phyloP scores from a whole-genome alignment of 2,888 invertebrate species.

The Petrolisthes manimaculis region DNA sequence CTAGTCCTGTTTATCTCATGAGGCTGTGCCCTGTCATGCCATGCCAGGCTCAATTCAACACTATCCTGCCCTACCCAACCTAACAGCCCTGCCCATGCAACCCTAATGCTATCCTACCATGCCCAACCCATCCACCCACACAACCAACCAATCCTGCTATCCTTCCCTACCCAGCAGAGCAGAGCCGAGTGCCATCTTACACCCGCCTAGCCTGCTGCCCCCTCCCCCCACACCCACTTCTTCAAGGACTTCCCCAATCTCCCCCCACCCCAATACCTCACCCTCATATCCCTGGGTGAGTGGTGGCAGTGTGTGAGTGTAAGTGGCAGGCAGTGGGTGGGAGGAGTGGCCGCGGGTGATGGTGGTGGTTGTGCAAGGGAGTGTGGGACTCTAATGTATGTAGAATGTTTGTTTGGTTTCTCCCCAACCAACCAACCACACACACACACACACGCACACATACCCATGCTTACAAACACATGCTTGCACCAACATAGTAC shows the following conservation, averaged over 20 bases:
- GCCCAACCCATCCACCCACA: neutral
- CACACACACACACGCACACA: too few relatives aligned
- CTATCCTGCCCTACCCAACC: neutral
- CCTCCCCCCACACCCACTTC: neutral
- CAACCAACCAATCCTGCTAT: neutral
- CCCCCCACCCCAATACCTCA: neutral
- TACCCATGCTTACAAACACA: too few relatives aligned
- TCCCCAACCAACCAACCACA: too few relatives aligned
- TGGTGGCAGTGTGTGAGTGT: slow-evolving; percentile 8
- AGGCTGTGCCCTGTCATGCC: neutral
- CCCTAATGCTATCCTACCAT: neutral
- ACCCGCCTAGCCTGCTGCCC: neutral
- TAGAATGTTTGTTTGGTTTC: neutral
- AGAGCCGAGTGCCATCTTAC: neutral
- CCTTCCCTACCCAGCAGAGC: neutral
- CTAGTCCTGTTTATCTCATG: too few relatives aligned
- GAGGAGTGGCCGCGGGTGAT: neutral
- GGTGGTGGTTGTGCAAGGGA: slow-evolving; percentile 7
- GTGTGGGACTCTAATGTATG: neutral
- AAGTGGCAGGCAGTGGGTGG: neutral
- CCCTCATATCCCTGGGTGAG: neutral
- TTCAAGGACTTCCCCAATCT: neutral
- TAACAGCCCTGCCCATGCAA: neutral
- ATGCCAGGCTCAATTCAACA: neutral
- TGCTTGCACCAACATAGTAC: too few relatives aligned